Evolutionary conservation across 2,888 invertebrate species (phyloP).

Genomic region (Idaea straminata): DNA sequence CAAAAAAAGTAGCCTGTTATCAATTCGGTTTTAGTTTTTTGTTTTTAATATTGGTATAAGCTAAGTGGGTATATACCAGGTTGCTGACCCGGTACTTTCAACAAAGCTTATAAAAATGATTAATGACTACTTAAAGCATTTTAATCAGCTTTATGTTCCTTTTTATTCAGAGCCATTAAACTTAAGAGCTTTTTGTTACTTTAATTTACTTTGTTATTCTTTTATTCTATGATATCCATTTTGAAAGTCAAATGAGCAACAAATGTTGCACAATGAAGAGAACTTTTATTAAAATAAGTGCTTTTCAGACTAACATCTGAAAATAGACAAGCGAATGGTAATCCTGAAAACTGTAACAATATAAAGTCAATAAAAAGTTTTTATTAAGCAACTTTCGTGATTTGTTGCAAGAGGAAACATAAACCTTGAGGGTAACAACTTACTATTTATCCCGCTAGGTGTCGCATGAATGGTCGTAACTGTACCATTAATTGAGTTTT

Average conservation of each 20-base stretch:
- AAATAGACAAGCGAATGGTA: not conserved
- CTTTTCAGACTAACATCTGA: not conserved
- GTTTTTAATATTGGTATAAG: not conserved
- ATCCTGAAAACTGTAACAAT: not conserved
- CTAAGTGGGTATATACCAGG: not conserved
- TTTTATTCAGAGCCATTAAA: not conserved
- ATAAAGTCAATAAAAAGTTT: not conserved
- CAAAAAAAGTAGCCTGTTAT: no score
- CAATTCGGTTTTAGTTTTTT: not conserved
- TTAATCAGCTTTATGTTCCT: not conserved
- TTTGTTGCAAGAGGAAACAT: not conserved
- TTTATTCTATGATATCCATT: slow-evolving; percentile 4
- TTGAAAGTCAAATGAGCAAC: slow-evolving; percentile 3
- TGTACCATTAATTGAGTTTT: no score
- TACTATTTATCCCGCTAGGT: no score
- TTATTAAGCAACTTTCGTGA: not conserved
- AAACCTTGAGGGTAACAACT: no score
- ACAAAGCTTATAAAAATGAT: not conserved
- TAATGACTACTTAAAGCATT: not conserved
- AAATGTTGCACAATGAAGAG: not conserved
- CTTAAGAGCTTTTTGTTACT: not conserved
- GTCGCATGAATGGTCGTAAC: no score
- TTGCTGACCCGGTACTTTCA: not conserved
- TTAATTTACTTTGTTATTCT: slow-evolving; percentile 3
- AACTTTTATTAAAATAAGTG: slow-evolving; percentile 2